A percentile compares a stretch with the other conserved stretches of the same genome.
These are phyloP conservation scores for Eira barbara DNA, from an alignment of 2,113 vertebrate species.

Conservation along the genomic window DNA sequence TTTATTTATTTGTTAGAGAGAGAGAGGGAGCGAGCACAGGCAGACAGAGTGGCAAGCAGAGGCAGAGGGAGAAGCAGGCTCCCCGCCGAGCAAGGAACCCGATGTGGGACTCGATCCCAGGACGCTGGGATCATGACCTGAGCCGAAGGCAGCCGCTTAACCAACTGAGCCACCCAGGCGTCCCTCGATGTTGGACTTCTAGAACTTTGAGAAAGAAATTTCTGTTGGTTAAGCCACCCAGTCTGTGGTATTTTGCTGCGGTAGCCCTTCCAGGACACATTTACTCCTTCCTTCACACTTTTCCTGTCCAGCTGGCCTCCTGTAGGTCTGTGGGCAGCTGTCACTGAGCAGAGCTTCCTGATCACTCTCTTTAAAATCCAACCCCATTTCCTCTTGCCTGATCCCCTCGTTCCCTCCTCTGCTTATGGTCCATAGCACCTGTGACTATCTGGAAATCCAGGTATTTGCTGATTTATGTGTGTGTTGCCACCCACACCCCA, in stretches of 20 bases:
- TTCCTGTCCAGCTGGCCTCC: rapidly evolving
- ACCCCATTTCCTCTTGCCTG: neutral
- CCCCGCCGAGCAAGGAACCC: too few species aligned
- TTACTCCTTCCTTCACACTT: too few species aligned
- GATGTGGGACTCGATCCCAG: too few species aligned
- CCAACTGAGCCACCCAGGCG: too few species aligned
- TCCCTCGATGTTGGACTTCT: neutral
- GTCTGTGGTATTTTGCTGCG: neutral
- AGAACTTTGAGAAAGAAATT: neutral
- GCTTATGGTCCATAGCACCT: neutral
- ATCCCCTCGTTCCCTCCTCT: neutral
- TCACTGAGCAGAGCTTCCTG: neutral
- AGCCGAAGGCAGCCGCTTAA: too few species aligned
- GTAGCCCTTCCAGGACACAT: rapidly evolving
- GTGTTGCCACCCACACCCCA: neutral
- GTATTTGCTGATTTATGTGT: neutral
- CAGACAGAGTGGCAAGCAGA: too few species aligned
- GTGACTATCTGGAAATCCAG: neutral
- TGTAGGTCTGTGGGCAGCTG: neutral
- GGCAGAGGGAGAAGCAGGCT: too few species aligned
- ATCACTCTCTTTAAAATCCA: neutral
- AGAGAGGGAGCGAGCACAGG: too few species aligned
- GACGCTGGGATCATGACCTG: too few species aligned
- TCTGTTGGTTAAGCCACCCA: rapidly evolving
- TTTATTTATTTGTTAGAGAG: too few species aligned